Percentiles rank a stretch among this genome's conserved stretches.
Conservation (phyloP, 2,888 invertebrate species). For the Patella ulyssiponensis region DNA sequence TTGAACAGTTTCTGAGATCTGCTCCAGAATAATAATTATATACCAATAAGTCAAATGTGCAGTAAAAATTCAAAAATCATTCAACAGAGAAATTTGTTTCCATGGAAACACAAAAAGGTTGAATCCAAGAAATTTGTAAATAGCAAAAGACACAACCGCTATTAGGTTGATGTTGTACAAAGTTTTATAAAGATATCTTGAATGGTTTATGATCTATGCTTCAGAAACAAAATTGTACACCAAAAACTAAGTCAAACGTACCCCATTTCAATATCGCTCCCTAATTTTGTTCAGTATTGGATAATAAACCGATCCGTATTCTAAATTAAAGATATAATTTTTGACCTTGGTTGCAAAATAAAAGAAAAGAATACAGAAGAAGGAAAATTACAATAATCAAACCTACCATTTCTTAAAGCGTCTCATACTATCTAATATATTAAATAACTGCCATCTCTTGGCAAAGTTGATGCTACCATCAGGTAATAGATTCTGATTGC, state of each 20-base stretch:
- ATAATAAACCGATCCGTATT: neutral
- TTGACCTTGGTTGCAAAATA: neutral
- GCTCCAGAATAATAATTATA: neutral
- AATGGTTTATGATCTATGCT: too few species aligned
- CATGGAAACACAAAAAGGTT: too few species aligned
- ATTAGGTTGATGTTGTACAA: too few species aligned
- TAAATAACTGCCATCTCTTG: constrained; percentile 98
- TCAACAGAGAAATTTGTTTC: too few species aligned
- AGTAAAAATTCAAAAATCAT: too few species aligned
- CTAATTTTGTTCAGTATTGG: neutral
- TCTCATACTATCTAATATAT: constrained; percentile 98
- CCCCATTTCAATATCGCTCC: too few species aligned
- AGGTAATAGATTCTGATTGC: constrained; percentile 90
- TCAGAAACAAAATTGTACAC: too few species aligned
- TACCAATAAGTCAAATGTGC: too few species aligned
- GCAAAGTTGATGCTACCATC: constrained; percentile 86
- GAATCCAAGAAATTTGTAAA: neutral
- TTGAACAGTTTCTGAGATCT: neutral
- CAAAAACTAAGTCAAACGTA: too few species aligned
- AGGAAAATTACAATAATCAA: neutral
- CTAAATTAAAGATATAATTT: neutral
- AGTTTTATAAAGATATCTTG: too few species aligned
- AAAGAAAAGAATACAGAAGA: neutral
- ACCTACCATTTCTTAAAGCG: constrained; percentile 95
- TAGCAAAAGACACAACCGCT: neutral